Conservation (phyloP, 2,797 vertebrate genomes). For the Poeciliopsis paucimaculata region DNA sequence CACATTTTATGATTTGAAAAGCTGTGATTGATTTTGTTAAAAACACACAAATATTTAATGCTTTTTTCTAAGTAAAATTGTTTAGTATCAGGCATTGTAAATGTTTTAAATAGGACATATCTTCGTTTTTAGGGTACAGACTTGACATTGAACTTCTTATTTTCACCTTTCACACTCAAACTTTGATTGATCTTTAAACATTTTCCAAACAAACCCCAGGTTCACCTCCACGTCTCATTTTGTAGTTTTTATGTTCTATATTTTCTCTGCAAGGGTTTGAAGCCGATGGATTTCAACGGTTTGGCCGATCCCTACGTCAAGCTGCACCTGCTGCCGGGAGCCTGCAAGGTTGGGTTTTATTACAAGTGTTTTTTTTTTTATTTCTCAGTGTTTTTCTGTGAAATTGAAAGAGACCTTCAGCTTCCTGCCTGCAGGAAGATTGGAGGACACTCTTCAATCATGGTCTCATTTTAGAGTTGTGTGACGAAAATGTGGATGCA, state of each 20-base stretch:
- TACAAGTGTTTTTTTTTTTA: conserved; percentile 1
- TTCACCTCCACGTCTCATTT: not conserved
- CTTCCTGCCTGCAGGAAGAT: not conserved
- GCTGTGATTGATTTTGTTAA: not conserved
- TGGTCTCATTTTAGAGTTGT: not conserved
- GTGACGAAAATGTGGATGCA: conserved; percentile 15
- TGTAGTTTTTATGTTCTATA: conserved; percentile 3
- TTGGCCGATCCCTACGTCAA: conserved; percentile 92
- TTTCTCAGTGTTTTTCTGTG: not conserved
- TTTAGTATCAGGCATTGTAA: not conserved
- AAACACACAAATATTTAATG: not conserved
- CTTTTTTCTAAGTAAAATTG: not conserved
- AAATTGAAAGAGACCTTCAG: conserved; percentile 5
- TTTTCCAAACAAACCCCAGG: not conserved
- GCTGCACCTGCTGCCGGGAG: conserved; percentile 89
- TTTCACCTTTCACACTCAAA: not conserved
- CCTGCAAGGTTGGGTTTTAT: conserved; percentile 85
- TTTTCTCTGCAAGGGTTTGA: conserved; percentile 83
- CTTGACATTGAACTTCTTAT: not conserved
- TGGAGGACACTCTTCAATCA: conserved; percentile 22
- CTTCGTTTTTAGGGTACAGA: not conserved
- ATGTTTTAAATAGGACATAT: not conserved
- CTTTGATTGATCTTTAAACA: not conserved
- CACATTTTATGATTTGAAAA: too few species aligned
- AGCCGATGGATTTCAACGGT: conserved; percentile 94